Base-by-base conservation (phyloP, 2,888 invertebrate genomes). In the Lochmaea crataegi region DNA sequence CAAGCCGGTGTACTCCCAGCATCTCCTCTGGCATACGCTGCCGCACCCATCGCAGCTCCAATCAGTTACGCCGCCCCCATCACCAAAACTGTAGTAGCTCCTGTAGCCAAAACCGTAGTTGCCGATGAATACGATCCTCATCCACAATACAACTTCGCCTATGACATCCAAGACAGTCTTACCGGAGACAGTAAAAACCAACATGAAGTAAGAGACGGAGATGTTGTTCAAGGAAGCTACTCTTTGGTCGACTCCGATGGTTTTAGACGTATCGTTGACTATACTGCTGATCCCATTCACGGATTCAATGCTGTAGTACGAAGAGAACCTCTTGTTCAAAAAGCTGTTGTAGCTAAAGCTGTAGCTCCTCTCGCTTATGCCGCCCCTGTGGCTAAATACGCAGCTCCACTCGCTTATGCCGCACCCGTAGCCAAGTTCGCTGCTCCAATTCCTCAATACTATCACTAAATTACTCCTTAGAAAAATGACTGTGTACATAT, bases 151-250 rank as follows among this genome's bases (percentile, higher is more conserved):
- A 88, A 87, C 82, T 90, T 88, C 85, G 87, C 89, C 0, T 90
- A 90, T 84, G 89, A 89, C 76, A 89, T 90, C n/a, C 89, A 89
- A 79, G 90, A 90, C 76, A 86, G 87, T 76, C 85, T 89, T 58
- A 90, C 90, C 79, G 90, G 90, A n/a, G 90, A 90, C 86, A 88
- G 81, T 83, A 90, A 90, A 84, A 87, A 86, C 45, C 92, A 92
- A 86, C 90, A 90, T 77, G 92, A 92, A 87, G 89, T 89, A 73
- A 90, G 92, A 74, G 87, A 88, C 76, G 92, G 92, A n/a, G 91
- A 91, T 85, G 89, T 88, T 79, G 92, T 92, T 60, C 89, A 90
- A 83, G 91, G 87, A 84, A 90, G 89, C 80, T 90, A 90, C 86
- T 88, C 89, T 51, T 85, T 90, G 65, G 83, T 87, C 32, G 90